Evolutionary conservation across 2,113 vertebrate species (phyloP).

Genomic region (Lucifuga dentata): DNA sequence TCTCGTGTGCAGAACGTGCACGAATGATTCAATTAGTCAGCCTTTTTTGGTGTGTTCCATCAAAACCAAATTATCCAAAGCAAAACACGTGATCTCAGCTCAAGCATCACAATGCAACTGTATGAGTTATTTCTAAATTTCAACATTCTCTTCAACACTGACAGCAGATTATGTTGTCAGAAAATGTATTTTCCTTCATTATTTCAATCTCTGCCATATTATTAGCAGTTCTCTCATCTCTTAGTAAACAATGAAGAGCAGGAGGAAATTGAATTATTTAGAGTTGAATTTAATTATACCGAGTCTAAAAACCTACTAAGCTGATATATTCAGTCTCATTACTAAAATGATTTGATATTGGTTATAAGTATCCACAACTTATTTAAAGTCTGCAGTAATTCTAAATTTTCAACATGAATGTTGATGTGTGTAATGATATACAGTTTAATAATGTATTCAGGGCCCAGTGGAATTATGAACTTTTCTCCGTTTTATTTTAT

Average conservation of each 20-base stretch:
- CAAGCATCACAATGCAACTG: too few relatives aligned
- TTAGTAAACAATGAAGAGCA: slow-evolving; percentile 46
- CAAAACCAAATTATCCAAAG: too few relatives aligned
- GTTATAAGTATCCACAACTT: too few relatives aligned
- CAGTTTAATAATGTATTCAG: too few relatives aligned
- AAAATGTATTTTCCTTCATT: not conserved
- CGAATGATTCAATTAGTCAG: too few relatives aligned
- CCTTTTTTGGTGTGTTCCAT: too few relatives aligned
- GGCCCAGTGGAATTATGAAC: too few relatives aligned
- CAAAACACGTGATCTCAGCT: too few relatives aligned
- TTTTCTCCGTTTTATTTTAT: slow-evolving; percentile 21
- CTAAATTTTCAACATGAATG: too few relatives aligned
- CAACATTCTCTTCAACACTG: not conserved
- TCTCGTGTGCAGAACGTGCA: too few relatives aligned
- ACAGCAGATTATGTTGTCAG: slow-evolving; percentile 17
- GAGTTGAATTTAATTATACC: slow-evolving; percentile 47
- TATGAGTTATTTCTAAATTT: not conserved
- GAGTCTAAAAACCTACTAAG: slow-evolving; percentile 33
- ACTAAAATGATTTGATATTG: slow-evolving; percentile 10
- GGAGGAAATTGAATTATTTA: slow-evolving; percentile 19
- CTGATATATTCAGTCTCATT: slow-evolving; percentile 36
- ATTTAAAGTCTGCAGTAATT: too few relatives aligned
- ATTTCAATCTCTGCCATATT: slow-evolving; percentile 27
- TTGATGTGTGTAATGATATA: too few relatives aligned
- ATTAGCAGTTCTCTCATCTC: slow-evolving; percentile 40